A percentile compares a stretch with the other conserved stretches of the same genome.
Conservation (phyloP, 2,888 invertebrate genomes). For the Apoda limacodes region DNA sequence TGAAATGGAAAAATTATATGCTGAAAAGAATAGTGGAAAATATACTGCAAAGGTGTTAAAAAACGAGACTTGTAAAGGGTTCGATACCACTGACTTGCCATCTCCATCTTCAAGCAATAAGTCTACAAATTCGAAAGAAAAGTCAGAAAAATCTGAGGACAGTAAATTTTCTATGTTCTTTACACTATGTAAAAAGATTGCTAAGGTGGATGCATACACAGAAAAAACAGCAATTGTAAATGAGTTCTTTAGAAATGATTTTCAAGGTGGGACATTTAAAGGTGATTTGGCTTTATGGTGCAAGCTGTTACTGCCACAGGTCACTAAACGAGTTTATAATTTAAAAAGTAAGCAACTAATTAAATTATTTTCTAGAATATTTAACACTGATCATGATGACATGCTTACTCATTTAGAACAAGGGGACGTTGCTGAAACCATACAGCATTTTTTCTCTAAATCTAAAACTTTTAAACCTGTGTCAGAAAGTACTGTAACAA, state of each 20-base stretch:
- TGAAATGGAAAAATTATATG: conserved; percentile 69
- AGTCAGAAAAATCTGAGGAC: conserved; percentile 59
- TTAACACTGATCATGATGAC: conserved; percentile 77
- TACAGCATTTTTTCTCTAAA: conserved; percentile 79
- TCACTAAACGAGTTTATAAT: conserved; percentile 88
- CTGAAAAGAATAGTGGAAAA: conserved; percentile 60
- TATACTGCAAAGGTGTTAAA: conserved; percentile 47
- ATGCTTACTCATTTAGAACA: conserved; percentile 90
- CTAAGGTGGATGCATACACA: conserved; percentile 81
- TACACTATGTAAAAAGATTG: conserved; percentile 80
- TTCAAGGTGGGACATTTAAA: conserved; percentile 73
- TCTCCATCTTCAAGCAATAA: conserved; percentile 11
- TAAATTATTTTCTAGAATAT: conserved; percentile 87
- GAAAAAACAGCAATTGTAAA: conserved; percentile 83
- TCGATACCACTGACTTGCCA: background rate
- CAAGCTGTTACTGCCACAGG: conserved; percentile 84
- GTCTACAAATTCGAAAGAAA: conserved; percentile 12
- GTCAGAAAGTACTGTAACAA: conserved; percentile 75
- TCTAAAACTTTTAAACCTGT: conserved; percentile 72
- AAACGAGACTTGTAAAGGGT: conserved; percentile 31
- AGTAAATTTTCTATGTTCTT: conserved; percentile 82
- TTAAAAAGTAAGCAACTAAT: conserved; percentile 91
- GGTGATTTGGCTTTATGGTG: conserved; percentile 86
- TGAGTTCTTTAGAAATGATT: conserved; percentile 73
- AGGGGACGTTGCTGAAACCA: conserved; percentile 91